These are phyloP conservation scores for Helarctos malayanus DNA, from an alignment of 2,797 vertebrate species.

Conservation along the genomic window DNA sequence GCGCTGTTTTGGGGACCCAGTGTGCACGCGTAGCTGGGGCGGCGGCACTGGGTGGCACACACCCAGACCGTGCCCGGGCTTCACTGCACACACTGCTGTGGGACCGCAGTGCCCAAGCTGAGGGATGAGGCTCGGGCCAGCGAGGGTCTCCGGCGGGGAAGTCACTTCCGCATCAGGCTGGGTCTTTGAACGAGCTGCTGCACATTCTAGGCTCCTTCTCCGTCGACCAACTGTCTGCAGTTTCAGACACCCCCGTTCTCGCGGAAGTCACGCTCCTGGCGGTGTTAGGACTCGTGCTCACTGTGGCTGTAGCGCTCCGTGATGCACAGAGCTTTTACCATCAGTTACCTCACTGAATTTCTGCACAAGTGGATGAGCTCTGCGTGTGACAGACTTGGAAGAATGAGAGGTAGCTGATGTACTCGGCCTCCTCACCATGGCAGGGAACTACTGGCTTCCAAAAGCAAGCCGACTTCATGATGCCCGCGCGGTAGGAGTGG, in stretches of 20 bases:
- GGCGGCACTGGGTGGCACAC: fast-evolving
- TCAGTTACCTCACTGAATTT: fast-evolving
- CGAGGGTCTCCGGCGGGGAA: fast-evolving
- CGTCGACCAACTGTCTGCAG: fast-evolving
- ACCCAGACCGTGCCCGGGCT: too few relatives aligned
- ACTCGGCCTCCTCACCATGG: background rate
- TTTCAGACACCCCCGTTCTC: fast-evolving
- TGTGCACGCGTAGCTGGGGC: fast-evolving
- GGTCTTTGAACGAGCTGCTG: fast-evolving
- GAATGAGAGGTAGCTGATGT: fast-evolving
- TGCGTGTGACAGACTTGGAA: background rate
- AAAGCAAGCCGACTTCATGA: background rate
- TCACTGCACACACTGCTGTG: fast-evolving
- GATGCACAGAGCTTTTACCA: fast-evolving
- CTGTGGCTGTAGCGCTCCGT: fast-evolving
- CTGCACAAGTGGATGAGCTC: background rate
- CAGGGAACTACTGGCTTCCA: background rate
- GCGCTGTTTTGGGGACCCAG: fast-evolving
- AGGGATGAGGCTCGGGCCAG: background rate
- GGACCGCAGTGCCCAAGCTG: fast-evolving
- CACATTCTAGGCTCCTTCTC: background rate
- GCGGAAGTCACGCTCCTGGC: fast-evolving
- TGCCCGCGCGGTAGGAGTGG: fast-evolving
- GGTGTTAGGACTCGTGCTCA: fast-evolving
- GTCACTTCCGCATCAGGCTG: fast-evolving